Evolutionary conservation across 2,797 vertebrate genomes (phyloP).

Genomic region (Pipistrellus pipistrellus): DNA sequence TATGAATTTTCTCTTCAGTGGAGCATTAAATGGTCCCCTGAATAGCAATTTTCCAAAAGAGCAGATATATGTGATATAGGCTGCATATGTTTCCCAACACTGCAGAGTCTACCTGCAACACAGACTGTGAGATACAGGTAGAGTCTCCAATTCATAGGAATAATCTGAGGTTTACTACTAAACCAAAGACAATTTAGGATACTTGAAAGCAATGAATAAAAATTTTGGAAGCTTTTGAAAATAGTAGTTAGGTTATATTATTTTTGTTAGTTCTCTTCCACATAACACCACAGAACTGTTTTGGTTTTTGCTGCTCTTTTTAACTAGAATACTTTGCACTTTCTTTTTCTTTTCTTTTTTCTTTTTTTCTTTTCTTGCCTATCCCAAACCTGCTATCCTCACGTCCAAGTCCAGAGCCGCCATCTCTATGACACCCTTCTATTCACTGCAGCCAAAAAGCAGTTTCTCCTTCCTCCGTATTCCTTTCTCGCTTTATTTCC

Average conservation of each 20-base stretch:
- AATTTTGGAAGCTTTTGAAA: slow-evolving; percentile 15
- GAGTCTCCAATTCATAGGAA: slow-evolving; percentile 43
- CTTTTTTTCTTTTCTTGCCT: not conserved
- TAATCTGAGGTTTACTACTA: slow-evolving; percentile 10
- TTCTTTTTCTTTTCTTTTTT: not conserved
- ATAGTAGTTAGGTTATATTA: not conserved
- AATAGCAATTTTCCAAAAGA: slow-evolving; percentile 76
- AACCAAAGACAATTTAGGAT: slow-evolving; percentile 47
- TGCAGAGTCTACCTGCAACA: not conserved
- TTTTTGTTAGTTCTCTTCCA: slow-evolving; percentile 27
- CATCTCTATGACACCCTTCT: not conserved
- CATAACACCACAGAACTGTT: not conserved
- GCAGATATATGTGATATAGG: slow-evolving; percentile 59
- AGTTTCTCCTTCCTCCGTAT: not conserved
- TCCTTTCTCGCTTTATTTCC: not conserved
- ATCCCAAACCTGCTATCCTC: not conserved
- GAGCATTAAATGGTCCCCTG: slow-evolving; percentile 77
- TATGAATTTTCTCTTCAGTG: slow-evolving; percentile 76
- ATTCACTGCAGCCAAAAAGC: not conserved
- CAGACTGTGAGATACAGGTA: not conserved
- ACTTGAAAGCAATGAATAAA: slow-evolving; percentile 36
- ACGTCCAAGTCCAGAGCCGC: not conserved
- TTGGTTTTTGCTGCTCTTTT: not conserved
- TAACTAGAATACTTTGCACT: not conserved
- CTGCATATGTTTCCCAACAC: slow-evolving; percentile 65